Evolutionary conservation across 2,113 vertebrate genomes (phyloP), one percentile per base, ranked within the genome.

Genomic region (Aspidoscelis tigris): DNA sequence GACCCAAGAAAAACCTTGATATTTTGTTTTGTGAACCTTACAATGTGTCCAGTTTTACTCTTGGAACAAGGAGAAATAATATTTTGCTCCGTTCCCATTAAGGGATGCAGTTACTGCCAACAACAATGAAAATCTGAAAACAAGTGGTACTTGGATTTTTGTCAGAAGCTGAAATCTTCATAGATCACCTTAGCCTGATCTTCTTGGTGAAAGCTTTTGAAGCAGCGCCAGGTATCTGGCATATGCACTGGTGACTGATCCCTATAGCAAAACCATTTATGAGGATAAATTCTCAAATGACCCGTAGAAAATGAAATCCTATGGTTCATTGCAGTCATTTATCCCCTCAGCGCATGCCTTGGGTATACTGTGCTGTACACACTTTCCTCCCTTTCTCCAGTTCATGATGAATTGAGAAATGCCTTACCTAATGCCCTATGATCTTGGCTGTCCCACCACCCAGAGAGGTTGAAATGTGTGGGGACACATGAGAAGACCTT

Each of bases 1-100:
- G 71, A 84, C 88, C 76, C 75, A 26, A 69, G 88, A 78, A 88
- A 77, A 14, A 11, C 55, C 55, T 58, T 84, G 86, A 90, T 90
- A 80, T 89, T 89, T 77, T 70, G 50, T 77, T 84, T 69, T 61
- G 92, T 83, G 85, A 89, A 79, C 84, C 86, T 78, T 88, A 72
- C 88, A 87, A 85, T 86, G 61, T 76, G 50, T 3, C 77, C 43
- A 75, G 41, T 86, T 88, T 88, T 88, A 43, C 75, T 87, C 79
- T 65, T 77, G 74, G 61, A 65, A 84, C 75, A 83, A 87, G 88
- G 84, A 89, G 83, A 84, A 91, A 88, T 68, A 81, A 14, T 85
- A 75, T 75, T 86, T 89, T 78, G 76, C 65, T 70, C 41, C 75
- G 61, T 86, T 88, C 85, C 76, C 68, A 78, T 72, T 78, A 64